A percentile compares a stretch with the other conserved stretches of the same genome.
These are phyloP conservation scores for Drosophila rubida DNA, from an alignment of 2,888 invertebrate genomes.

Conservation along the genomic window DNA sequence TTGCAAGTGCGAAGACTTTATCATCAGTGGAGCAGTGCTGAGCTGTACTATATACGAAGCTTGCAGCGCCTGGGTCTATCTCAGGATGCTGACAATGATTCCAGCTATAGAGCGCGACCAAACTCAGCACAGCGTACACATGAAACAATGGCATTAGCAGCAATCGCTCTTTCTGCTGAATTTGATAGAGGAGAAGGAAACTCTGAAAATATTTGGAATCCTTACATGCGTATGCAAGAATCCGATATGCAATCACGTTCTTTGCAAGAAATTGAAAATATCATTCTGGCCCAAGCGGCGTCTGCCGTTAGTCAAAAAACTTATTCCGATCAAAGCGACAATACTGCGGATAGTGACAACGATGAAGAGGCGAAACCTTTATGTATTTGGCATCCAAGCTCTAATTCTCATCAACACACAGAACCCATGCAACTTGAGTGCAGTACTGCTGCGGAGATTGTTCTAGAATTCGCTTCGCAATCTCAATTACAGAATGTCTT, in stretches of 20 bases:
- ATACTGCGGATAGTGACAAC: slow-evolving; percentile 34
- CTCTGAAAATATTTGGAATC: not conserved
- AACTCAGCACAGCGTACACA: slow-evolving; percentile 44
- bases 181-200: slow-evolving; percentile 12
- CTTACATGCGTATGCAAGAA: slow-evolving; percentile 8
- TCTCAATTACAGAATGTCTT: slow-evolving; percentile 16
- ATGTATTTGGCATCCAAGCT: slow-evolving; percentile 78
- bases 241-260: slow-evolving; percentile 16
- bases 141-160: slow-evolving; percentile 67
- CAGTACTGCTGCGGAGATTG: slow-evolving; percentile 74
- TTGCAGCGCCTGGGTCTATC: slow-evolving; percentile 63
- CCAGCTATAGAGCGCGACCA: not conserved
- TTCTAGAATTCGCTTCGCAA: slow-evolving; percentile 72
- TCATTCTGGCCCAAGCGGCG: slow-evolving; percentile 61
- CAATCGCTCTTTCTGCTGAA: slow-evolving; percentile 74
- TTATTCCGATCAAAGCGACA: slow-evolving; percentile 8
- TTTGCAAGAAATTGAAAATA: slow-evolving; percentile 66
- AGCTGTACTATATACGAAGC: slow-evolving; percentile 72
- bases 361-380: slow-evolving; percentile 33
- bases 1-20: slow-evolving; percentile 56
- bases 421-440: slow-evolving; percentile 4
- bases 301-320: slow-evolving; percentile 12
- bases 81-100: slow-evolving; percentile 17
- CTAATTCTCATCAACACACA: slow-evolving; percentile 1
- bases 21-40: slow-evolving; percentile 72